These are phyloP conservation scores for Exephanes ischioxanthus DNA, from an alignment of 2,888 invertebrate genomes.

Conservation along the genomic window DNA sequence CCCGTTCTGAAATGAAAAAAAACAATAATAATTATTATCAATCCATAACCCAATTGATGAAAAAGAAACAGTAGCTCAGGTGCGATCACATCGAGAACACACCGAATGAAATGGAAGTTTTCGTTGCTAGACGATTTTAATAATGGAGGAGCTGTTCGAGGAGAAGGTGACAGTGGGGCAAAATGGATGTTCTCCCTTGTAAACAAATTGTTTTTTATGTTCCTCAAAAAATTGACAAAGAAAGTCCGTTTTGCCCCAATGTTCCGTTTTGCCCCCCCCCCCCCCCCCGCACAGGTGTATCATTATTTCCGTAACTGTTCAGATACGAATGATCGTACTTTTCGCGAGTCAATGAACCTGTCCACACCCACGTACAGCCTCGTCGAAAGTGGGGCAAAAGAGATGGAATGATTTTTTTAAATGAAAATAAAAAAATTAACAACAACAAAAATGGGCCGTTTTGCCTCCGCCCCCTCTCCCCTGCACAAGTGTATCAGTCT, in stretches of 20 bases:
- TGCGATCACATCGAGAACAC: not conserved
- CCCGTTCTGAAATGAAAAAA: slow-evolving; percentile 79
- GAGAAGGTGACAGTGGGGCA: not conserved
- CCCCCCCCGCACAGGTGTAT: not conserved
- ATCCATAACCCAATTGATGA: not conserved
- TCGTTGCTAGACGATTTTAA: not conserved
- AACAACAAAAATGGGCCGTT: no score
- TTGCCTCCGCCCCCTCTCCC: no score
- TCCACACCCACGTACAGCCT: not conserved
- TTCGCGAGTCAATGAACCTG: not conserved
- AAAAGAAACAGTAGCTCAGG: not conserved
- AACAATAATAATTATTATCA: slow-evolving; percentile 31
- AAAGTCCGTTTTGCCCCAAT: no score
- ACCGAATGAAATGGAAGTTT: slow-evolving; percentile 26
- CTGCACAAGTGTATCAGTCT: not conserved
- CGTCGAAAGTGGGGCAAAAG: not conserved
- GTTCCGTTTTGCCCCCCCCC: no score
- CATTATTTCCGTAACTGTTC: slow-evolving; percentile 15
- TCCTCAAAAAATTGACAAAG: no score
- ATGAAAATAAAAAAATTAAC: no score
- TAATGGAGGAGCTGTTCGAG: not conserved
- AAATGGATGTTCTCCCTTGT: not conserved
- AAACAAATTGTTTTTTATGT: no score
- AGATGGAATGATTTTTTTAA: not conserved
- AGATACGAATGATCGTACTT: not conserved